Evolutionary conservation across 2,797 vertebrate species (phyloP).

Genomic region (Pseudochirops cupreus): DNA sequence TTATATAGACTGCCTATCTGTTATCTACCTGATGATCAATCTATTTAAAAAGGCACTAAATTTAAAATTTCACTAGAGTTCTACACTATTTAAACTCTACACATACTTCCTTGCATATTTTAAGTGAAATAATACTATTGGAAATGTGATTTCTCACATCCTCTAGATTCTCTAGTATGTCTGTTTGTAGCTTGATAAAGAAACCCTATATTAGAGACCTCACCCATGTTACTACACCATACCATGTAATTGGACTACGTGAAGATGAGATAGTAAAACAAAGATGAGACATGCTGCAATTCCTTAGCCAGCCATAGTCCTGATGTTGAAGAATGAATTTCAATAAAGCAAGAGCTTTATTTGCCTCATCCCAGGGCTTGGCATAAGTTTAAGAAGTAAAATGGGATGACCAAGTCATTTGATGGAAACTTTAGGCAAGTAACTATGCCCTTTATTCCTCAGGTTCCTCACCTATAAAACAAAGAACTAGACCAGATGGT

Average conservation of each 20-base stretch:
- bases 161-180: slow-evolving; percentile 1
- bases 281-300: neutral
- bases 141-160: neutral
- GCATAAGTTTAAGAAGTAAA: neutral
- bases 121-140: neutral
- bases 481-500: neutral
- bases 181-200: neutral
- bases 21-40: neutral
- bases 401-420: neutral
- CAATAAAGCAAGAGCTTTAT: neutral
- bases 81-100: neutral
- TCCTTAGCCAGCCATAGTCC: neutral
- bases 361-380: neutral
- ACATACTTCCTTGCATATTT: neutral
- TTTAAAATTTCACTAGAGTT: neutral
- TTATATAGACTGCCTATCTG: neutral
- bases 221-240: neutral
- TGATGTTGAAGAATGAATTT: neutral
- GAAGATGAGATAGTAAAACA: neutral
- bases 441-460: neutral
- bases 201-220: neutral
- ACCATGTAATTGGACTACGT: neutral
- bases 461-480: neutral
- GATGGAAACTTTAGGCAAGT: neutral
- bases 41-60: neutral